Conservation (phyloP, 2,888 invertebrate species). For the Baccha elongata region DNA sequence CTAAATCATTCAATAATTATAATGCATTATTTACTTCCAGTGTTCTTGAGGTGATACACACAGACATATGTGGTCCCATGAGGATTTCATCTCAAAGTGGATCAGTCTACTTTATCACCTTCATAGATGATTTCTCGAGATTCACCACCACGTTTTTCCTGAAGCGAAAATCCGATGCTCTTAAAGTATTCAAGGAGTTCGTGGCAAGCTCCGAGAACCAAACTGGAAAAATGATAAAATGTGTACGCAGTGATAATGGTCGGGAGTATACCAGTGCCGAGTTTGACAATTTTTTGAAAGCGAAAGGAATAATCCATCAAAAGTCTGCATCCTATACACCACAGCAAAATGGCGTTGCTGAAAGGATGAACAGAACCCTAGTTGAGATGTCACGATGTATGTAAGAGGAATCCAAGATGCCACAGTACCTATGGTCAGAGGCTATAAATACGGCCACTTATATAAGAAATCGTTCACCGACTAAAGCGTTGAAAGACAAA, state of each 20-base stretch:
- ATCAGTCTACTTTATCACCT: too few species aligned
- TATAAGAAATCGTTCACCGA: conserved; percentile 67
- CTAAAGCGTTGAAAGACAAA: conserved; percentile 45
- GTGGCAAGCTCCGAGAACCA: conserved; percentile 26
- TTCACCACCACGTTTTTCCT: conserved; percentile 37
- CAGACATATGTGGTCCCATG: conserved; percentile 43
- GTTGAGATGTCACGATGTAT: conserved; percentile 73
- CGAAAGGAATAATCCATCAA: conserved; percentile 72
- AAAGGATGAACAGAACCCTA: conserved; percentile 65
- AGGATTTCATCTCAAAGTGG: conserved; percentile 12
- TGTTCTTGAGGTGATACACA: conserved; percentile 39
- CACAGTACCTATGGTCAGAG: conserved; percentile 72
- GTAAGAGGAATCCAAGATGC: conserved; percentile 47
- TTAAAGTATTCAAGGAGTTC: conserved; percentile 44
- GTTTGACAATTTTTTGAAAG: too few species aligned
- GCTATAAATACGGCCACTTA: conserved; percentile 69
- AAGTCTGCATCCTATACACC: conserved; percentile 65
- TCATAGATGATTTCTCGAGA: conserved; percentile 45
- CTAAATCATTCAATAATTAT: conserved; percentile 18
- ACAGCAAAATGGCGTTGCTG: conserved; percentile 74
- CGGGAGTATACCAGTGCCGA: conserved; percentile 36
- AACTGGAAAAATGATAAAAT: conserved; percentile 43
- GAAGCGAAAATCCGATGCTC: conserved; percentile 38
- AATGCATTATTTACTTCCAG: conserved; percentile 24
- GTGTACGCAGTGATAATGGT: conserved; percentile 36